Base-by-base conservation (phyloP, 2,797 vertebrate species). In the Sebastes trivittatus region DNA sequence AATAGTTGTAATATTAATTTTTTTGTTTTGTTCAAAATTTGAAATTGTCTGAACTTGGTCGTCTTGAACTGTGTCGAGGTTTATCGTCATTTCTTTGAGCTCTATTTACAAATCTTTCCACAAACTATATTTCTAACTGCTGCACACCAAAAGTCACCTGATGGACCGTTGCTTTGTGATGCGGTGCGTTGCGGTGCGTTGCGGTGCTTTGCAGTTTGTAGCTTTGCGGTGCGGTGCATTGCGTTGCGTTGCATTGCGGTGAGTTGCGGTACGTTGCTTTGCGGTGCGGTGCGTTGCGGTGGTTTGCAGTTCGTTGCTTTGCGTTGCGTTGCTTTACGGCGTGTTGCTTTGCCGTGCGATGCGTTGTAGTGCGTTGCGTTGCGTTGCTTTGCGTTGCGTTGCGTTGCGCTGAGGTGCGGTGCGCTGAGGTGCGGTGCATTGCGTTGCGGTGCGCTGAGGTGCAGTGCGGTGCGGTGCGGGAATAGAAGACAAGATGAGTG, bases 331-430 rank as follows among this genome's bases (percentile, higher is more conserved):
- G 30, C 30, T 4, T 27, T 27, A 5, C 1, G 5, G 1, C 6
- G 27, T 1, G 27, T 7, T 30, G 32, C 32, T 1, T 4, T 32
- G 8, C 32, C 0, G 0, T 32, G 8, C 30, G 30, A 0, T 32
- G 30, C 3, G 0, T 9, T 32, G 34, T 2, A 0, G 0, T 36
- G 3, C 2, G 34, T 1, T 32, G 34, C 9, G 1, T 0, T 34
- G 34, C 10, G 4, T 0, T 34, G 34, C 22, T n/a, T n/a, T n/a
- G 22, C 22, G 0, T 1, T 32, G 34, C 9, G 1, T 0, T 34
- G 34, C 10, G 4, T 0, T 34, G 34, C 22, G 22, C 22, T 23
- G 22, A 23, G 22, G 22, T 23, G 22, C 27, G 0, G 0, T 5
- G 22, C 27, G 0, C 0, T 5, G 27, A 2, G 25, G 25, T 27